Conservation (phyloP, 2,113 vertebrate genomes). For the Agapornis roseicollis region DNA sequence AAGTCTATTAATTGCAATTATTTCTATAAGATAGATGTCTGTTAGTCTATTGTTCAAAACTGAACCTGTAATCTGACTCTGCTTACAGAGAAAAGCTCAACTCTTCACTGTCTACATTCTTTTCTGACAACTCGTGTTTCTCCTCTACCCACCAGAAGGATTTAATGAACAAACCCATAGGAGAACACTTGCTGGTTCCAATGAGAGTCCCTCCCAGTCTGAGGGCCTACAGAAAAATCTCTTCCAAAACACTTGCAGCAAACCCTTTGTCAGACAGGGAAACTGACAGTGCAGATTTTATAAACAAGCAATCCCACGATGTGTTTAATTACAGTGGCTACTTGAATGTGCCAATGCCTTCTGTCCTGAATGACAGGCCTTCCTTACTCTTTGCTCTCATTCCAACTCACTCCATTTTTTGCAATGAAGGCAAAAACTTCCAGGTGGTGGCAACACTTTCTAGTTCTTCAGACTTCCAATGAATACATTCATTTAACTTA, state of each 20-base stretch:
- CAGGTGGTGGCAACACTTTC: neutral
- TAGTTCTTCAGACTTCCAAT: neutral
- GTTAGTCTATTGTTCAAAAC: neutral
- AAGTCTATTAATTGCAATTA: neutral
- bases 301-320: neutral
- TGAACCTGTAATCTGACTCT: neutral
- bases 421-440: neutral
- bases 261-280: neutral
- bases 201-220: neutral
- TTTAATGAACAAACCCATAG: neutral
- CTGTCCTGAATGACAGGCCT: neutral
- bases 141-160: neutral
- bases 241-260: neutral
- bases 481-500: neutral
- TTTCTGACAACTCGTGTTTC: neutral
- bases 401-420: neutral
- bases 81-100: neutral
- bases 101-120: neutral
- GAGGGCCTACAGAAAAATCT: neutral
- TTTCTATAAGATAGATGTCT: neutral
- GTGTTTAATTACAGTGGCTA: neutral
- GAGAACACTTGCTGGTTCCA: rapidly evolving
- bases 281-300: neutral
- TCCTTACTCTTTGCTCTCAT: neutral
- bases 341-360: neutral